A percentile compares a stretch with the other conserved stretches of the same genome.
These are phyloP conservation scores for Zaprionus capensis DNA, from an alignment of 1,140 invertebrate genomes.

Conservation along the genomic window DNA sequence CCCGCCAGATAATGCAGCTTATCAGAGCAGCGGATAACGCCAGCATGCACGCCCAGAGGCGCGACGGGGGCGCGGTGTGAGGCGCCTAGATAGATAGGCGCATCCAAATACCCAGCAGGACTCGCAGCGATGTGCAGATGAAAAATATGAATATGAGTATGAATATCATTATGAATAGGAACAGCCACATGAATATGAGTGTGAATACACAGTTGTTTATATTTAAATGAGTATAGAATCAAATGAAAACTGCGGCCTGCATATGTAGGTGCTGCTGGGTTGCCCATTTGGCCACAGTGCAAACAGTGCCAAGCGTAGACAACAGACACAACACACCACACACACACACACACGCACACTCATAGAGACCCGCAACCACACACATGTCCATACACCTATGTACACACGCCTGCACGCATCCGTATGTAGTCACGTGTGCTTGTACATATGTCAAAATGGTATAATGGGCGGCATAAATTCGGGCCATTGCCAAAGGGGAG, in stretches of 20 bases:
- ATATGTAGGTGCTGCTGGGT: not conserved
- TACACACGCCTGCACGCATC: conserved; percentile 6
- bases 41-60: conserved; percentile 44
- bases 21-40: conserved; percentile 60
- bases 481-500: not conserved
- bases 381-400: conserved; percentile 14
- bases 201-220: no score
- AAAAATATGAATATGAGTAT: not conserved
- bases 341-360: not conserved
- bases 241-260: not conserved
- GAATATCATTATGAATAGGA: not conserved
- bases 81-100: not conserved
- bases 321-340: conserved; percentile 16
- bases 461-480: conserved; percentile 73
- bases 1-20: conserved; percentile 66
- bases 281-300: not conserved
- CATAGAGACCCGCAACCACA: conserved; percentile 10
- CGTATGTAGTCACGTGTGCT: conserved; percentile 13
- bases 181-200: not conserved
- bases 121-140: not conserved
- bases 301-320: conserved; percentile 1
- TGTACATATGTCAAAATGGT: conserved; percentile 43
- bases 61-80: not conserved
- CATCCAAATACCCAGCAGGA: conserved; percentile 16
- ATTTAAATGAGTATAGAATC: not conserved